These are phyloP conservation scores for Trichoplax adhaerens DNA, from an alignment of 37 sponge, comb jelly and placozoan species.

Conservation along the genomic window DNA sequence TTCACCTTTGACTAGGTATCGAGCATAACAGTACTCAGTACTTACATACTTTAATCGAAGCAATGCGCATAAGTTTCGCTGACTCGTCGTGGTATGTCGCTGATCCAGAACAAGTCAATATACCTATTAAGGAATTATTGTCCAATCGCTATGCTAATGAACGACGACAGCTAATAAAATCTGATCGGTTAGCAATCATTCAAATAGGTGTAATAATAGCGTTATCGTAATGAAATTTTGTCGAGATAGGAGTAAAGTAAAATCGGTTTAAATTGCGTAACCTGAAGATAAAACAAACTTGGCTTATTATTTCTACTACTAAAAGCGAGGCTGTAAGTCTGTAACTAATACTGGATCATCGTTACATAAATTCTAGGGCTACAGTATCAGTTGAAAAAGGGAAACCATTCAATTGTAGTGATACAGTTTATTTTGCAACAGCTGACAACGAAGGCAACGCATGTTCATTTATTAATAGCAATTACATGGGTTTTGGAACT, in stretches of 20 bases:
- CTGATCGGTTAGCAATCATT: constrained; percentile 9
- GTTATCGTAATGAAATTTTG: too few relatives aligned
- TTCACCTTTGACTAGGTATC: constrained; percentile 19
- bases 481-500: constrained; percentile 84
- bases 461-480: constrained; percentile 84
- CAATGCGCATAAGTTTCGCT: constrained; percentile 62
- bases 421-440: constrained; percentile 62
- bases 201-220: too few relatives aligned
- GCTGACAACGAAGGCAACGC: constrained; percentile 58
- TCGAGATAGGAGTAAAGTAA: too few relatives aligned
- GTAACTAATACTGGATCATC: too few relatives aligned
- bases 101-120: constrained; percentile 31
- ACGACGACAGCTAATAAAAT: constrained; percentile 32
- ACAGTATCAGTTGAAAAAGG: constrained; percentile 17
- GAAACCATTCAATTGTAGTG: constrained; percentile 31
- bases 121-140: constrained; percentile 43
- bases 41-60: constrained; percentile 54
- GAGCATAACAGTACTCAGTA: constrained; percentile 46
- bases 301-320: too few relatives aligned
- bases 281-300: too few relatives aligned
- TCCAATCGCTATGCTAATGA: constrained; percentile 32
- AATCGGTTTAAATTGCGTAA: too few relatives aligned
- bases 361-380: not conserved
- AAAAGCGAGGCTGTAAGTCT: too few relatives aligned
- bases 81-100: constrained; percentile 52